Conservation (phyloP, 2,797 vertebrate species). For the Alauda arvensis region DNA sequence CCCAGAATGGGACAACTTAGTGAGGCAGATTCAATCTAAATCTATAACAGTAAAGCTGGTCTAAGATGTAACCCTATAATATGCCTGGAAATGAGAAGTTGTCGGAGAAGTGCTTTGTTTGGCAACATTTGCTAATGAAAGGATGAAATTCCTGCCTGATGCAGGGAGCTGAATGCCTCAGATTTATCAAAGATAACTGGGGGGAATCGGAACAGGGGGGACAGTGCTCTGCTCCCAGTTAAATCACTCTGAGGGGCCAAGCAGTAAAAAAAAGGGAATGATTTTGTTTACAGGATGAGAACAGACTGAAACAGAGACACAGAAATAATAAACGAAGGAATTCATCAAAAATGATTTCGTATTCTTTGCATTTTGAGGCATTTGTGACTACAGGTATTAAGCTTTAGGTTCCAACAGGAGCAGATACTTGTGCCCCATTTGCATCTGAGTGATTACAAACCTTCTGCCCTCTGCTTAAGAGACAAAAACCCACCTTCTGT, state of each 20-base stretch:
- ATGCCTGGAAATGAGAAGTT: constrained; percentile 29
- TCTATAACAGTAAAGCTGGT: constrained; percentile 28
- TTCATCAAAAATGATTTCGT: neutral
- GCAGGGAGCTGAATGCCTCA: neutral
- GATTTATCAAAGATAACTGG: neutral
- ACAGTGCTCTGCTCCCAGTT: neutral
- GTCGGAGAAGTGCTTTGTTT: neutral
- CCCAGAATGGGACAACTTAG: constrained; percentile 26
- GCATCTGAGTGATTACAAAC: neutral
- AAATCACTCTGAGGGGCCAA: neutral
- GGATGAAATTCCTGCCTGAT: neutral
- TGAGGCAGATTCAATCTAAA: constrained; percentile 47
- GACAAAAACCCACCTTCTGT: neutral
- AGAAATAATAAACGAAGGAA: neutral
- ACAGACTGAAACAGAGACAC: neutral
- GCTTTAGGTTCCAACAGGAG: neutral
- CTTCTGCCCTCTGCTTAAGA: neutral
- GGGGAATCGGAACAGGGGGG: no score
- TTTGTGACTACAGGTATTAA: neutral
- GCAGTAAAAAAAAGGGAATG: neutral
- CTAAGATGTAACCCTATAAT: constrained; percentile 32
- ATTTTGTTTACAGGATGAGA: neutral
- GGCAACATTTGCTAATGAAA: neutral
- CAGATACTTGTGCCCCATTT: neutral
- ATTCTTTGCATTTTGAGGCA: neutral